A percentile compares a stretch with the other conserved stretches of the same genome.
Evolutionary conservation across 2,888 invertebrate species (phyloP).

Genomic region (Odiellus spinosus): DNA sequence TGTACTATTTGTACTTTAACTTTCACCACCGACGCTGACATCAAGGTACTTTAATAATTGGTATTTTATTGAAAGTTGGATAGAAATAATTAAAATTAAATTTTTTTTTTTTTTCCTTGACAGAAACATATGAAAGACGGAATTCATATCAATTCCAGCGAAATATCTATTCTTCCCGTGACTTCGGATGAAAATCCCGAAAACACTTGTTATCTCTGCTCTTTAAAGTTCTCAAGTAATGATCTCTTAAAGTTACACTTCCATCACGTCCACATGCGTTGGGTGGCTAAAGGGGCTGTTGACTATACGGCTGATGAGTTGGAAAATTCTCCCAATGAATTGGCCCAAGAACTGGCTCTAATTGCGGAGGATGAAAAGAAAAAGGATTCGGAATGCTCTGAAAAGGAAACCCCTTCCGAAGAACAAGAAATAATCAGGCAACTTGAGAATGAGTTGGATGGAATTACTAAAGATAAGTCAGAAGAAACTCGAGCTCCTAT

Average conservation of each 20-base stretch:
- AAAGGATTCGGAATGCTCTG: too few species aligned
- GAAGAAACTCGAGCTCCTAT: background rate
- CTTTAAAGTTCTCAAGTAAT: constrained; percentile 16
- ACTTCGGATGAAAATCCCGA: constrained; percentile 11
- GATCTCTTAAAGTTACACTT: constrained; percentile 19
- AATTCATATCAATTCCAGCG: constrained; percentile 6
- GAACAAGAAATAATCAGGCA: constrained; percentile 8
- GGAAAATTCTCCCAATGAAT: constrained; percentile 2
- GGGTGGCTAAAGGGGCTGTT: constrained; percentile 13
- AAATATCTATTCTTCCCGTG: constrained; percentile 5
- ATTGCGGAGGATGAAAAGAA: too few species aligned
- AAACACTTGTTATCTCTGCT: constrained; percentile 20
- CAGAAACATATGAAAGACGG: constrained; percentile 17
- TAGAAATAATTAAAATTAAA: background rate
- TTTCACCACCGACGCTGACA: constrained; percentile 16
- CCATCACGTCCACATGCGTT: constrained; percentile 21
- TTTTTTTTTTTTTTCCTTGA: background rate
- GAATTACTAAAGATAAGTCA: background rate
- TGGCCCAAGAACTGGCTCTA: too few species aligned
- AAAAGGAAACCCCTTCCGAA: background rate
- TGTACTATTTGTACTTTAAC: constrained; percentile 17
- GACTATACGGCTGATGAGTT: constrained; percentile 14
- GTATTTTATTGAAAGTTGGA: background rate
- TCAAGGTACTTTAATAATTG: too few species aligned
- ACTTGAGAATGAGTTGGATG: background rate